Evolutionary conservation across 2,888 invertebrate species (phyloP), one percentile per base, ranked within the genome.

Genomic region (Rhorus exstirpatorius): DNA sequence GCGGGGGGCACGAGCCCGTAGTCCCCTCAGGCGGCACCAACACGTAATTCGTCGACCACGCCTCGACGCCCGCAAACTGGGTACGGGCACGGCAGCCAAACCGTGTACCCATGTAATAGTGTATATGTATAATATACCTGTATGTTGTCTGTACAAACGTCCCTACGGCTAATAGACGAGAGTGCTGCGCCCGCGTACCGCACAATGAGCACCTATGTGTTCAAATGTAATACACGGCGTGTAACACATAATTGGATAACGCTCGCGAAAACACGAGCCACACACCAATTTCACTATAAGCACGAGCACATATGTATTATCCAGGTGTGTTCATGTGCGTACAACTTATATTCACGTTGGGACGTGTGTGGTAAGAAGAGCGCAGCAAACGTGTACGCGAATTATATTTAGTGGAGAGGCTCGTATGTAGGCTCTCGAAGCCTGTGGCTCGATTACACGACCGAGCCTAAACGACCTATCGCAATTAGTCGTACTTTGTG

Each of bases 1-100:
- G 31, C 6, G 44, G 49, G 61, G 70, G 53, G 72, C 68, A 58
- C 63, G 70, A 58, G 38, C 55, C 61, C 26, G 75, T 46, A 75
- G 61, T 65, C 75, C 79, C 70, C 75, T 63, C 68, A 83, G 79
- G 84, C 77, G 71, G 72, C 78, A 83, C 84, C 85, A 85, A 83
- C 85, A 86, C 86, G 86, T 87, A 87, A 88, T 88, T 87, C 86
- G 84, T 80, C 81, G 84, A 77, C 85, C 88, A 87, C 88, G 88
- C 88, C 87, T 86, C 87, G 84, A 80, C 85, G 85, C 83, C 80
- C 75, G 77, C 84, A 82, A 81, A 71, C 82, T 78, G 61, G 83
- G 74, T 61, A 79, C 83, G 78, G 81, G 76, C 26, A 78, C 74
- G 67, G 78, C 68, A 51, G 53, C 71, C 76, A 53, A 78, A 78